Conservation (phyloP, 2,797 vertebrate genomes). For the Yasuhikotakia modesta region DNA sequence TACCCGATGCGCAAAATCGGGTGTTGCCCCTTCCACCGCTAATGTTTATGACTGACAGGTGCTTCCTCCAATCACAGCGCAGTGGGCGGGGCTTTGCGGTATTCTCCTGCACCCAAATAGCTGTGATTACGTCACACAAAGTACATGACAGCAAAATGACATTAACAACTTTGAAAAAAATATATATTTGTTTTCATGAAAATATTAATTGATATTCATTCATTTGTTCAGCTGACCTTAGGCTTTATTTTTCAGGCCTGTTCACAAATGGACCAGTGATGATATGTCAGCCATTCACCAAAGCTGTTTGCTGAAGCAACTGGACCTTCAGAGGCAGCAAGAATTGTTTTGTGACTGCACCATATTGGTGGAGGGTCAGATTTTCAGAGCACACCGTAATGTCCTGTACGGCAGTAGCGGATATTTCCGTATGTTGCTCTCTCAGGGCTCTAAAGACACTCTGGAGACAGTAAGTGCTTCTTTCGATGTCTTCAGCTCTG, state of each 20-base stretch:
- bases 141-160: conserved; percentile 2
- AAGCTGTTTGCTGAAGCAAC: conserved; percentile 88
- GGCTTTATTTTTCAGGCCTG: conserved; percentile 72
- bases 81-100: conserved; percentile 38
- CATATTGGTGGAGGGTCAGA: conserved; percentile 91
- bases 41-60: conserved; percentile 66
- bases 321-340: conserved; percentile 91
- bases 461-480: conserved; percentile 84
- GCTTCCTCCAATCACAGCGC: conserved; percentile 67
- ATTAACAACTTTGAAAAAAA: no score
- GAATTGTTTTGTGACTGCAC: conserved; percentile 96
- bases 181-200: no score
- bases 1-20: conserved; percentile 80
- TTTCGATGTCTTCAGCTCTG: conserved; percentile 91
- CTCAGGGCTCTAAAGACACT: conserved; percentile 78
- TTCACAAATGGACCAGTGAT: conserved; percentile 77
- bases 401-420: conserved; percentile 94
- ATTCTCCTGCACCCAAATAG: conserved; percentile 50
- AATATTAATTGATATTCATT: no score
- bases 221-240: neutral
- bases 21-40: conserved; percentile 72
- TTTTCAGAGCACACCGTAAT: conserved; percentile 94
- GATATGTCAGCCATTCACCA: conserved; percentile 94
- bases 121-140: conserved; percentile 24
- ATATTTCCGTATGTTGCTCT: conserved; percentile 97